Percentiles rank a stretch among this genome's conserved stretches.
These are phyloP conservation scores for Caenorhabditis latens DNA, from an alignment of 1,140 invertebrate genomes.

Conservation along the genomic window DNA sequence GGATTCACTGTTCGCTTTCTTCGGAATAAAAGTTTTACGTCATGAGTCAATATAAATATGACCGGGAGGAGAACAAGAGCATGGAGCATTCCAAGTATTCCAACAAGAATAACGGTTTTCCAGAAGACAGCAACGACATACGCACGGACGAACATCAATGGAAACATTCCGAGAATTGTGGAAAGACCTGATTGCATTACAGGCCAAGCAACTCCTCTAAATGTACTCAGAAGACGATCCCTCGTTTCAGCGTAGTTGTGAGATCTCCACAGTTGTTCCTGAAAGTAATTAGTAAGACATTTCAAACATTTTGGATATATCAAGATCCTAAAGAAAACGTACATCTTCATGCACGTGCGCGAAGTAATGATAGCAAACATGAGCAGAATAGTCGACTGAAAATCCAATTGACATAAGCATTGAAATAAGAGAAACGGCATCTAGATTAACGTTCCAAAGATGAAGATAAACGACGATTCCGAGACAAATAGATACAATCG, in stretches of 20 bases:
- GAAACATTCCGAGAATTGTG: conserved; percentile 73
- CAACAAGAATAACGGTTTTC: conserved; percentile 75
- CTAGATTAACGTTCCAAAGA: conserved; percentile 74
- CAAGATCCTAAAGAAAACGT: neutral
- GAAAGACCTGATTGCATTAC: conserved; percentile 64
- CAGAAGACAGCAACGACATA: conserved; percentile 76
- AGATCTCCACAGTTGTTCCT: conserved; percentile 33
- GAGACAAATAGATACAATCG: conserved; percentile 73
- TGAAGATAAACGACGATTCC: conserved; percentile 75
- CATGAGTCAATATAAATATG: conserved; percentile 65
- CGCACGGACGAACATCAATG: conserved; percentile 74
- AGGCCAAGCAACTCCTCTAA: conserved; percentile 31
- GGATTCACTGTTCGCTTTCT: conserved; percentile 12
- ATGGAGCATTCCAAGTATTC: conserved; percentile 67
- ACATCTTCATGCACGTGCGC: conserved; percentile 67
- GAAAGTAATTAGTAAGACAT: neutral
- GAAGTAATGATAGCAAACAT: conserved; percentile 76
- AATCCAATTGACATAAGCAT: conserved; percentile 75
- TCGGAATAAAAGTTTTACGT: conserved; percentile 59
- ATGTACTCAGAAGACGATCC: conserved; percentile 14
- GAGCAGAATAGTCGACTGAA: conserved; percentile 74
- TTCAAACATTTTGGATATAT: neutral
- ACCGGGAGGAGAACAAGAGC: conserved; percentile 66
- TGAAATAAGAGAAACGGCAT: conserved; percentile 74
- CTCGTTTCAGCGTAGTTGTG: conserved; percentile 31